These are phyloP conservation scores for Muschampia plurimacula DNA, from an alignment of 2,888 invertebrate genomes.

Conservation along the genomic window DNA sequence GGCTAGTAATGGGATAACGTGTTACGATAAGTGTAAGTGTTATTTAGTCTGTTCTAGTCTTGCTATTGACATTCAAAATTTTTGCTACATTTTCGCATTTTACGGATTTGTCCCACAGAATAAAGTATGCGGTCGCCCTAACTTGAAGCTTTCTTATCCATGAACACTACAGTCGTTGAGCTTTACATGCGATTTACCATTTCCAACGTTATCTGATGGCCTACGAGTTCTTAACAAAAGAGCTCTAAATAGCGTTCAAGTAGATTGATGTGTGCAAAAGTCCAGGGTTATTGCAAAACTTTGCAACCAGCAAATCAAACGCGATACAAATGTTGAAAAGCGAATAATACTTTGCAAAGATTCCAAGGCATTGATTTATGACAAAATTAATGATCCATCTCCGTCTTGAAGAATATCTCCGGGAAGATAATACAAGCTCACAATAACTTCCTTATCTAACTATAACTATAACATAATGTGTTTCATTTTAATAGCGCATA, in stretches of 20 bases:
- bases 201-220: conserved; percentile 77
- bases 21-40: background rate
- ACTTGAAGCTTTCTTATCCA: conserved; percentile 25
- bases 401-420: conserved; percentile 14
- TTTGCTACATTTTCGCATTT: background rate
- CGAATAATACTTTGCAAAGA: conserved; percentile 3
- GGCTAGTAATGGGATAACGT: background rate
- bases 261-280: conserved; percentile 61
- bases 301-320: background rate
- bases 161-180: conserved; percentile 62
- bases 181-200: conserved; percentile 80
- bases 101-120: background rate
- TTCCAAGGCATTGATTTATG: conserved; percentile 15
- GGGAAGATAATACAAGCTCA: background rate
- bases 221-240: conserved; percentile 68
- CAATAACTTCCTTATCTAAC: conserved; percentile 12
- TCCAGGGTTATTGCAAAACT: conserved; percentile 22
- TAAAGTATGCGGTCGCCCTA: conserved; percentile 36
- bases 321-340: background rate
- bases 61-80: background rate
- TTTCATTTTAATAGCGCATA: conserved; percentile 11
- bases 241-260: conserved; percentile 64
- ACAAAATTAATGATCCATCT: conserved; percentile 8
- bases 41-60: background rate
- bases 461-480: background rate